These are phyloP conservation scores for Venustaconcha ellipsiformis DNA, from an alignment of 1,140 invertebrate species.

Conservation along the genomic window DNA sequence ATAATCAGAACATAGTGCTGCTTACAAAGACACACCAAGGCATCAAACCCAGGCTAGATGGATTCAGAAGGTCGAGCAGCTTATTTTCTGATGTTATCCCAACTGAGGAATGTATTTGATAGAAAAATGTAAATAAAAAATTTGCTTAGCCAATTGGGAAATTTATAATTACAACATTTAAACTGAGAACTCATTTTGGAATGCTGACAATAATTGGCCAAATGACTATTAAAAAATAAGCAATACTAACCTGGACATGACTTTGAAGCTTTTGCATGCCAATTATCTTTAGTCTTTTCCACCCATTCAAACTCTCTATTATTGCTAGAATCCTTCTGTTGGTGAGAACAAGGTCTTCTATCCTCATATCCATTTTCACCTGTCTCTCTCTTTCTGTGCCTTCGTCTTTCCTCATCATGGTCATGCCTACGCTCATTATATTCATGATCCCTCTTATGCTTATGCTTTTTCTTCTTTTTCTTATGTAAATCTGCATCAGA, in stretches of 20 bases:
- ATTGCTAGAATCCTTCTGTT: constrained; percentile 12
- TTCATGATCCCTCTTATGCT: constrained; percentile 24
- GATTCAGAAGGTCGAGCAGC: too few relatives aligned
- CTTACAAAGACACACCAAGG: too few relatives aligned
- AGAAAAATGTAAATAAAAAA: too few relatives aligned
- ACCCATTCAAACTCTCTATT: constrained; percentile 41
- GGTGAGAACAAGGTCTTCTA: constrained; percentile 22
- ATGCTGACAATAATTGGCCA: too few relatives aligned
- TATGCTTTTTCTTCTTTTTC: constrained; percentile 46
- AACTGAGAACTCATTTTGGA: too few relatives aligned
- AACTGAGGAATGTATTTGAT: too few relatives aligned
- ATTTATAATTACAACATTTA: too few relatives aligned
- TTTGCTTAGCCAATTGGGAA: too few relatives aligned
- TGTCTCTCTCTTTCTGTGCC: constrained; percentile 13
- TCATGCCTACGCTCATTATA: constrained; percentile 7
- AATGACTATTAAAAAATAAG: not conserved
- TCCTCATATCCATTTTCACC: constrained; percentile 1
- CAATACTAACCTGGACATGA: constrained; percentile 24
- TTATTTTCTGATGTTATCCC: too few relatives aligned
- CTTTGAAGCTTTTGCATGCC: not conserved
- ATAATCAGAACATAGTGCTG: too few relatives aligned
- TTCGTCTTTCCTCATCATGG: not conserved
- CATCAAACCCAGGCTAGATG: too few relatives aligned
- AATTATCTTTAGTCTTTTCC: constrained; percentile 27
- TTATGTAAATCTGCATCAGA: constrained; percentile 15